Evolutionary conservation across 2,113 vertebrate genomes (phyloP).

Genomic region (Myodes glareolus): DNA sequence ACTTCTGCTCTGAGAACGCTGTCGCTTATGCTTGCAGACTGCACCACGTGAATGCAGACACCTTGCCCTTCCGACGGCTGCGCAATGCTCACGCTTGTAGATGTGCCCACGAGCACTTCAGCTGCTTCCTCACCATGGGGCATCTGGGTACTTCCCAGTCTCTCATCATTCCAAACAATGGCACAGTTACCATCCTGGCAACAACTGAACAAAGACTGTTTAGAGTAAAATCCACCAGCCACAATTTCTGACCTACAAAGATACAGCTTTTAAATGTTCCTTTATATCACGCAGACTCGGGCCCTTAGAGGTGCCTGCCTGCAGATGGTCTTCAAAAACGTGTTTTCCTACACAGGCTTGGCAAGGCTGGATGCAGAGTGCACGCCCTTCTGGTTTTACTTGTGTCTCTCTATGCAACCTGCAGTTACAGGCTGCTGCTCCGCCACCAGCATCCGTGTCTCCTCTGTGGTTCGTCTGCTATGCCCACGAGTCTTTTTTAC

Average conservation of each 20-base stretch:
- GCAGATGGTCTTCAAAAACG: not conserved
- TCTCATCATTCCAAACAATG: not conserved
- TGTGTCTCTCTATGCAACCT: not conserved
- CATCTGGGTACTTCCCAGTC: not conserved
- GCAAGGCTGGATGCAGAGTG: not conserved
- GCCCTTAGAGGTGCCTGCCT: not conserved
- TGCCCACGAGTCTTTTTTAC: not conserved
- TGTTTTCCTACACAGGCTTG: not conserved
- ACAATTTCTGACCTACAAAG: not conserved
- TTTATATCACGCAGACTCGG: not conserved
- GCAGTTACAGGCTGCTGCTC: too few species aligned
- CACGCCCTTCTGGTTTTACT: not conserved
- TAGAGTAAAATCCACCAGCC: not conserved
- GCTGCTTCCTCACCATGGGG: not conserved
- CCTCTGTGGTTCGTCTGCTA: not conserved
- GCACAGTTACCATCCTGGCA: not conserved
- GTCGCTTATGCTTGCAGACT: not conserved
- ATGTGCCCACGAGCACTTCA: not conserved
- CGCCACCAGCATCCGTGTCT: accelerated
- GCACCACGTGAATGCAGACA: not conserved
- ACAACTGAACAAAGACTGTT: not conserved
- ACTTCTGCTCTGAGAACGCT: too few species aligned
- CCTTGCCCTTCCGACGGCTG: not conserved
- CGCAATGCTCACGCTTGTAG: not conserved
- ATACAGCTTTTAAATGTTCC: not conserved